Conservation (phyloP, 2,113 vertebrate genomes). For the Phasianus colchicus region DNA sequence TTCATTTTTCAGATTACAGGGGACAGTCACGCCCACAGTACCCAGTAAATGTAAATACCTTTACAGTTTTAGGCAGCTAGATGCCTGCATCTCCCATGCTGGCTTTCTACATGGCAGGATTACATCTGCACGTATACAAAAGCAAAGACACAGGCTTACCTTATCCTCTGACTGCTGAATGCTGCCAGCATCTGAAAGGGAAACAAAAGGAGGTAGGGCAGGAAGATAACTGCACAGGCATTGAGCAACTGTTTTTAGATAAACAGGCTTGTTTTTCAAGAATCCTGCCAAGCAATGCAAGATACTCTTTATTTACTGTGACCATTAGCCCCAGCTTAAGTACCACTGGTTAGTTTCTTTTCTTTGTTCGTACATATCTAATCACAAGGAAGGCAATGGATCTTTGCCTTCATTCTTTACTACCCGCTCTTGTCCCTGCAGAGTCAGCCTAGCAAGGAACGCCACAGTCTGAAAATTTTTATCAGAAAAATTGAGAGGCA, state of each 20-base stretch:
- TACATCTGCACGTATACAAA: neutral
- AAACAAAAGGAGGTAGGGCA: neutral
- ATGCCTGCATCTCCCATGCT: neutral
- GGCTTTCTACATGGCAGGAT: neutral
- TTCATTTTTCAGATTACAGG: neutral
- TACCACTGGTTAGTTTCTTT: neutral
- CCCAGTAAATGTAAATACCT: neutral
- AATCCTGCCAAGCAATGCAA: neutral
- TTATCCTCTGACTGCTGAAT: constrained; percentile 54
- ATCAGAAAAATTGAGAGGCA: neutral
- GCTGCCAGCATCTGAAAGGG: constrained; percentile 32
- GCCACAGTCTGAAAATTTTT: neutral
- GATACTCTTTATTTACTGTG: neutral
- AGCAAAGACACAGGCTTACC: constrained; percentile 27
- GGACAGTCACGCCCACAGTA: neutral
- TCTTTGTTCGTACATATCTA: neutral
- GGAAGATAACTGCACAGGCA: neutral
- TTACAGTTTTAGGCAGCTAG: neutral
- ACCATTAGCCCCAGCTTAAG: neutral
- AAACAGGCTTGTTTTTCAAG: neutral
- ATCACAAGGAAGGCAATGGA: neutral
- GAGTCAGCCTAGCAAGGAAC: neutral
- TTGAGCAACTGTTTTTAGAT: neutral
- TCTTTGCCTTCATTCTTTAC: neutral
- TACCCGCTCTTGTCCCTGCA: neutral